Percentiles rank a stretch among this genome's conserved stretches.
These are phyloP conservation scores for Agonum fuliginosum DNA, from an alignment of 2,888 invertebrate species.

Conservation along the genomic window DNA sequence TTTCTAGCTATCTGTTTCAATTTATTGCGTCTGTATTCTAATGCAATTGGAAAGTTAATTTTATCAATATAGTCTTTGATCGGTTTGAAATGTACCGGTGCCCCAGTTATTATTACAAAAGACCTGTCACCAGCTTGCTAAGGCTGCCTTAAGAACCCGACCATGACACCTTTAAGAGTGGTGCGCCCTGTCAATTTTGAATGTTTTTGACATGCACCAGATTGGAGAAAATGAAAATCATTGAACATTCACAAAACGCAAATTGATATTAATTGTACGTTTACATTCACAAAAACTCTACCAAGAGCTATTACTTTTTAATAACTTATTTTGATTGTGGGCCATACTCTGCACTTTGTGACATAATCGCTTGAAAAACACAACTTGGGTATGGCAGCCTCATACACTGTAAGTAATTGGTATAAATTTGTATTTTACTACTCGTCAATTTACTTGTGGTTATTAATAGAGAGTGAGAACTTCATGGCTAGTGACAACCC, in stretches of 20 bases:
- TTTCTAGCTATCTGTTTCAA: slow-evolving; percentile 12
- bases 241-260: neutral
- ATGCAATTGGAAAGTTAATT: slow-evolving; percentile 35
- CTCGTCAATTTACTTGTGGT: too few species aligned
- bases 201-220: slow-evolving; percentile 2
- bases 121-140: slow-evolving; percentile 33
- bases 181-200: neutral
- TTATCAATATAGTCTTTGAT: slow-evolving; percentile 32
- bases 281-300: neutral
- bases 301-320: too few species aligned
- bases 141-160: slow-evolving; percentile 20
- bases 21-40: slow-evolving; percentile 13
- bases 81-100: slow-evolving; percentile 5
- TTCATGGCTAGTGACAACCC: too few species aligned
- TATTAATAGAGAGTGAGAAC: too few species aligned
- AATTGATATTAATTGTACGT: too few species aligned
- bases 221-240: neutral
- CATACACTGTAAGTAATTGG: too few species aligned
- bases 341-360: too few species aligned
- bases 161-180: slow-evolving; percentile 17
- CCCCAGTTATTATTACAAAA: slow-evolving; percentile 46
- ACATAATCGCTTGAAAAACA: too few species aligned
- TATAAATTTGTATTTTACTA: too few species aligned
- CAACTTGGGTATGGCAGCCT: too few species aligned
- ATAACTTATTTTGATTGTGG: too few species aligned